Base-by-base conservation (phyloP, 2,797 vertebrate species). In the Harpagifer antarcticus region DNA sequence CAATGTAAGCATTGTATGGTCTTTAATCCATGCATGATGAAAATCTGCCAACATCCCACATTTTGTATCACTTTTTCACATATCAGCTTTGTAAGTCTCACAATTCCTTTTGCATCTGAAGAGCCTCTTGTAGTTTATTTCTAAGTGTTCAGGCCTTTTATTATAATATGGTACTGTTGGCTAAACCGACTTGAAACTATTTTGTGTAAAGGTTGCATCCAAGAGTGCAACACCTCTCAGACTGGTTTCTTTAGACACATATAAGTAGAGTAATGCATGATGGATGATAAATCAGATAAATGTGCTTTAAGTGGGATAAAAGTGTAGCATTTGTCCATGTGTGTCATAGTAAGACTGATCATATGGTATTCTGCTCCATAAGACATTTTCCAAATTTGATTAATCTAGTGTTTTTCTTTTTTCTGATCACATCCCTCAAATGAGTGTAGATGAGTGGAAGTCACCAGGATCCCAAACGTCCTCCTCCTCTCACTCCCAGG, bases 401-500 rank as follows among this genome's bases (percentile, higher is more conserved):
- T 58, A 19, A 12, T 43, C 27, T 19, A 61, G 15, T 2, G 0
- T 31, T 16, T 42, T 16, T 2, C 37, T 17, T 53, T 16, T 52
- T 4, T 55, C 19, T 62, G 49, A 68, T 40, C 52, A 57, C 37
- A 10, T 57, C 23, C 53, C 23, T 74, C 48, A 23, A 47, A 52
- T 50, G 33, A 58, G 56, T 16, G 2, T 42, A 23, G 68, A 66
- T 31, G 54, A 42, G 17, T 59, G 45, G 37, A 62, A 56, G 45
- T 53, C 13, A 3, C 50, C 15, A 37, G 15, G n/a, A 69, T 43
- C 9, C 9, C 19, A 42, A 53, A 72, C 19, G 0, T 19, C 9
- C 49, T 82, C 50, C 57, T 10, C 17, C 57, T 45, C 37, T 78
- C 33, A 12, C 12, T 67, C 68, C 23, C 17, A 53, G 68, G 20